Conservation (phyloP, 2,797 vertebrate genomes). For the Diplodus sargus region DNA sequence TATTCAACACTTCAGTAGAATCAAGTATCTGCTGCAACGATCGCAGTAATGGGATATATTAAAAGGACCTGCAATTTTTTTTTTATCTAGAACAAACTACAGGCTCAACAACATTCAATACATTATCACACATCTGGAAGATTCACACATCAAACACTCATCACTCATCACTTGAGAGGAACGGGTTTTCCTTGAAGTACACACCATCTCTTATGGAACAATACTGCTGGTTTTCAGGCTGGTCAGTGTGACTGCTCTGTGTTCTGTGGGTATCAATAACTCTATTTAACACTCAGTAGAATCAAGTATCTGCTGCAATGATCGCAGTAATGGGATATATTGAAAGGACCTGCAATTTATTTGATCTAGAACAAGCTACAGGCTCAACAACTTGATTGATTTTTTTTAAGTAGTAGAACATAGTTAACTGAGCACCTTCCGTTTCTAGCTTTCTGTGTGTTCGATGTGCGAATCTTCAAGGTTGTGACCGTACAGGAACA, state of each 20-base stretch:
- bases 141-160: not conserved
- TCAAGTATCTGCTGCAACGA: constrained; percentile 34
- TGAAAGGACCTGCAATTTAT: constrained; percentile 28
- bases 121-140: no score
- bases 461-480: no score
- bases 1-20: constrained; percentile 18
- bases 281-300: constrained; percentile 15
- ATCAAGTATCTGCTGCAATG: constrained; percentile 32
- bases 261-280: constrained; percentile 28
- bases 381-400: constrained; percentile 20
- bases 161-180: constrained; percentile 29
- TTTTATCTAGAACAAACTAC: constrained; percentile 22
- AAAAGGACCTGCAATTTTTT: constrained; percentile 23
- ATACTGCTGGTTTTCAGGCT: no score
- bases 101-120: constrained; percentile 22
- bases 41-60: constrained; percentile 34
- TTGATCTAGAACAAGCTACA: constrained; percentile 18
- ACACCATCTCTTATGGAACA: constrained; percentile 32
- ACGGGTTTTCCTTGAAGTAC: constrained; percentile 41
- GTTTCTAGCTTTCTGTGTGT: no score
- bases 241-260: constrained; percentile 27
- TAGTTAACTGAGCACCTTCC: no score
- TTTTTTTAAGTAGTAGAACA: not conserved
- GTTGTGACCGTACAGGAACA: no score
- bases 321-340: constrained; percentile 33